Evolutionary conservation across 37 sponge, comb jelly and placozoan species (phyloP).

Genomic region (Cladorhizidae sp.): DNA sequence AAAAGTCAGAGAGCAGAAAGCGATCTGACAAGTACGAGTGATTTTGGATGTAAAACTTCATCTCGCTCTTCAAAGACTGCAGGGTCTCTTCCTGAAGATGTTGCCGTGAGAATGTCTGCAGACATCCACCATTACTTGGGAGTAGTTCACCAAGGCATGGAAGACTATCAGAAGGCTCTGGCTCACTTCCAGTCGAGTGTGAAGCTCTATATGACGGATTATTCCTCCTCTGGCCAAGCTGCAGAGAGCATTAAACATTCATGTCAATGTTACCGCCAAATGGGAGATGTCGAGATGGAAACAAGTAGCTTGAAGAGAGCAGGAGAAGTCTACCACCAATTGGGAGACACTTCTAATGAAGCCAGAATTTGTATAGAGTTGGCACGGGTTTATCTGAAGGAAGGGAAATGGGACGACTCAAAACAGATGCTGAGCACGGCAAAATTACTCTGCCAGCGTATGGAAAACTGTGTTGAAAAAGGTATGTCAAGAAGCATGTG

Average conservation of each 20-base stretch:
- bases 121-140: constrained; percentile 60
- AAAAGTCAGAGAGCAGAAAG: neutral
- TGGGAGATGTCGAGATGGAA: constrained; percentile 32
- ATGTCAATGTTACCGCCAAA: constrained; percentile 38
- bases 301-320: constrained; percentile 38
- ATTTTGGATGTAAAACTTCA: neutral
- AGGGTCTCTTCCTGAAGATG: neutral
- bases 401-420: constrained; percentile 34
- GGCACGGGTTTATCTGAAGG: constrained; percentile 39
- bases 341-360: constrained; percentile 39
- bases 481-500: neutral
- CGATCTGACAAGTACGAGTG: neutral
- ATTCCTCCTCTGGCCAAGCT: constrained; percentile 14
- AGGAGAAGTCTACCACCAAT: constrained; percentile 45
- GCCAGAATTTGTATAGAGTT: constrained; percentile 52
- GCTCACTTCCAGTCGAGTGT: constrained; percentile 27
- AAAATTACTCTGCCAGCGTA: constrained; percentile 31
- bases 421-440: constrained; percentile 58
- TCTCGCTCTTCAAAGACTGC: neutral
- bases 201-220: constrained; percentile 43
- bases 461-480: constrained; percentile 7
- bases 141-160: constrained; percentile 37
- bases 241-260: constrained; percentile 34
- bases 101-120: constrained; percentile 22
- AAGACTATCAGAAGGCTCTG: constrained; percentile 35